Evolutionary conservation across 92 coral and sea anemone species (phyloP).

Genomic region (Epizoanthus ramosus): DNA sequence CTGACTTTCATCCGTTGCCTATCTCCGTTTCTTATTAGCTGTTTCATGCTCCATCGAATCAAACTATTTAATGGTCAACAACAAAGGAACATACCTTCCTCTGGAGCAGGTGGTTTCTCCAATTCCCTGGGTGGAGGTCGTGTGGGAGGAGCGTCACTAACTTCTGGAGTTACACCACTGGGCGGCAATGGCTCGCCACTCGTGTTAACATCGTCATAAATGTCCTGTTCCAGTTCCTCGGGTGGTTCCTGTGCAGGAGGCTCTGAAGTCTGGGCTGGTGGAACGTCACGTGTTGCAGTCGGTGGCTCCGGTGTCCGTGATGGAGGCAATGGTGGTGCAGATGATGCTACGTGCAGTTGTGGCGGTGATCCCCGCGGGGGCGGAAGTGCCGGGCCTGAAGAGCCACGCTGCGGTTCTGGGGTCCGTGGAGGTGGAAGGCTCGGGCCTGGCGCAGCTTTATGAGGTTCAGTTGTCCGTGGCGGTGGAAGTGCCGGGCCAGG

Average conservation of each 20-base stretch:
- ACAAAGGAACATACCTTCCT: slow-evolving; percentile 11
- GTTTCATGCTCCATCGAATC: no score
- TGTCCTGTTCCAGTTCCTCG: slow-evolving; percentile 54
- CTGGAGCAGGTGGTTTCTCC: slow-evolving; percentile 5
- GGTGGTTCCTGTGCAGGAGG: slow-evolving; percentile 9
- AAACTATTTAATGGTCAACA: neutral
- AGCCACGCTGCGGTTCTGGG: slow-evolving; percentile 9
- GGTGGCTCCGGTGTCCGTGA: slow-evolving; percentile 3
- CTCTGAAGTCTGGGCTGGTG: neutral
- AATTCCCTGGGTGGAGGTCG: slow-evolving; percentile 9
- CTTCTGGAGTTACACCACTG: slow-evolving; percentile 2
- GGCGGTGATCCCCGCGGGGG: slow-evolving; percentile 32
- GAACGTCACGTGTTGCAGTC: neutral
- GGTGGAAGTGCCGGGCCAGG: slow-evolving; percentile 32
- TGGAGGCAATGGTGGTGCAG: slow-evolving; percentile 16
- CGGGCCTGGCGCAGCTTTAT: neutral
- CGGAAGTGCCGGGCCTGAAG: slow-evolving; percentile 34
- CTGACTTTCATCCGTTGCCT: no score
- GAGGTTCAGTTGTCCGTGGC: slow-evolving; percentile 19
- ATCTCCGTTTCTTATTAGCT: no score
- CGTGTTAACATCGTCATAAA: slow-evolving; percentile 45
- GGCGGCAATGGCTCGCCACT: neutral
- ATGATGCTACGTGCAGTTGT: neutral
- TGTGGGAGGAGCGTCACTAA: neutral
- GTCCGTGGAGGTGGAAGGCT: slow-evolving; percentile 36